These are phyloP conservation scores for Uropetala carovei DNA, from an alignment of 2,888 invertebrate genomes.

Conservation along the genomic window DNA sequence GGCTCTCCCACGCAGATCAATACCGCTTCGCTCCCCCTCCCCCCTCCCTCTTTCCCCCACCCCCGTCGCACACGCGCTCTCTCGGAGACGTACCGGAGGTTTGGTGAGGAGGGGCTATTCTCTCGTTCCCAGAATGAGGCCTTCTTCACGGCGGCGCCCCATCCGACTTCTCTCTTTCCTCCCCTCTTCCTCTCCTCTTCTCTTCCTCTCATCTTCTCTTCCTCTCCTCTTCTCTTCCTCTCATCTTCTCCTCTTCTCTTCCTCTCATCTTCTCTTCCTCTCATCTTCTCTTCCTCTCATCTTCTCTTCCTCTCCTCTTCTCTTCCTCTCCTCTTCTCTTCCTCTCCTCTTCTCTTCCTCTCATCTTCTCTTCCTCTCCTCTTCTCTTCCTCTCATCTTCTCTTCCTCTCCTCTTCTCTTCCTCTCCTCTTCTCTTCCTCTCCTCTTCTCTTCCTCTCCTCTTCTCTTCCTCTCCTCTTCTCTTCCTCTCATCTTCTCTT, in stretches of 20 bases:
- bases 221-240: too few relatives aligned
- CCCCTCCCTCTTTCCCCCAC: neutral
- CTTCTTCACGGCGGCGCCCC: too few relatives aligned
- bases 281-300: neutral
- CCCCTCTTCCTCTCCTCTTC: neutral
- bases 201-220: neutral
- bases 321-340: neutral
- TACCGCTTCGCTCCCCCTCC: conserved; percentile 37
- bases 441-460: neutral
- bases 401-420: conserved; percentile 5
- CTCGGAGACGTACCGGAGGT: conserved; percentile 56
- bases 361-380: neutral
- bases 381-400: neutral
- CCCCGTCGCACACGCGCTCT: neutral
- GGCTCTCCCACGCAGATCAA: conserved; percentile 55
- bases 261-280: neutral
- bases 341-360: neutral
- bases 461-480: neutral
- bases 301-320: neutral
- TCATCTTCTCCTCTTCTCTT: neutral
- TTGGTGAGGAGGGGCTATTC: neutral
- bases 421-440: neutral
- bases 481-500: neutral
- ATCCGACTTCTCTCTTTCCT: neutral
- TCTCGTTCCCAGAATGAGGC: too few relatives aligned